Percentiles rank a stretch among this genome's conserved stretches.
Evolutionary conservation across 2,888 invertebrate species (phyloP).

Genomic region (Ceratothoa steindachneri): DNA sequence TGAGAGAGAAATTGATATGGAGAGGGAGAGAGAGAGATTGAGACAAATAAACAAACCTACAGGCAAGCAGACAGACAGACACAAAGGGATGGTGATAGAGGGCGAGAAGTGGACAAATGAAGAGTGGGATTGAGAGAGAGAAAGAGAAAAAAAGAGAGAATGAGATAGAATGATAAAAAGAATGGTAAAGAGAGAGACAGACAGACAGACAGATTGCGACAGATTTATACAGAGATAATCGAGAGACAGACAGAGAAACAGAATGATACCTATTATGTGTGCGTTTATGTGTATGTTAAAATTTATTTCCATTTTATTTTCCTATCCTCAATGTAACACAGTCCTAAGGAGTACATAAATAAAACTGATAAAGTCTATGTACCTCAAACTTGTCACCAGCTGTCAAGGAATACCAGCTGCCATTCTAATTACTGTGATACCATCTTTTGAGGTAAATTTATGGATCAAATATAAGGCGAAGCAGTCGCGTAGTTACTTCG

Average conservation of each 20-base stretch:
- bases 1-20: neutral
- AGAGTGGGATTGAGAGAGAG: no score
- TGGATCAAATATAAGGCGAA: neutral
- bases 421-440: conserved; percentile 10
- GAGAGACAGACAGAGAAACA: neutral
- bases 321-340: neutral
- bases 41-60: neutral
- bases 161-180: no score
- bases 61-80: neutral
- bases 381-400: conserved; percentile 7
- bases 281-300: no score
- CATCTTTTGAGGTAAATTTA: conserved; percentile 9
- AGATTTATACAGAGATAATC: no score
- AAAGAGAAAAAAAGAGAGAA: conserved; percentile 13
- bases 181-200: no score
- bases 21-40: neutral
- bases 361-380: conserved; percentile 8
- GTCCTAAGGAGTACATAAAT: conserved; percentile 1
- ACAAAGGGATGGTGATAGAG: neutral
- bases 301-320: neutral
- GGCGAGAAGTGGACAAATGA: neutral
- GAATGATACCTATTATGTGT: neutral
- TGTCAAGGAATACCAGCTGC: conserved; percentile 10
- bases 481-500: neutral
- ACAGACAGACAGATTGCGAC: conserved; percentile 9